Evolutionary conservation across 2,888 invertebrate species (phyloP).

Genomic region (Cantharis rustica): DNA sequence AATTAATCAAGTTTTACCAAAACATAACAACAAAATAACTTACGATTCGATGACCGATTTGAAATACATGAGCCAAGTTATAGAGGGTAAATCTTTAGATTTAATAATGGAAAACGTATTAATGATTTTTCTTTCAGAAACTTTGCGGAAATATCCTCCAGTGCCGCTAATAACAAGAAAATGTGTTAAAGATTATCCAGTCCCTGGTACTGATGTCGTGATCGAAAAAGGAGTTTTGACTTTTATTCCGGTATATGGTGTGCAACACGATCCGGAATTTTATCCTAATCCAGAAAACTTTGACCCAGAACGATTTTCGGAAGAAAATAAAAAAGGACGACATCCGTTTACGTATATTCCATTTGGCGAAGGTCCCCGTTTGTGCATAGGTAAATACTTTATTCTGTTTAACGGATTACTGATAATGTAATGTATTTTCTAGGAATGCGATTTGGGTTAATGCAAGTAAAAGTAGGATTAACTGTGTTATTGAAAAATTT

Average conservation of each 20-base stretch:
- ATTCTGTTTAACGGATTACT: not conserved
- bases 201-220: slow-evolving; percentile 13
- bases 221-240: slow-evolving; percentile 11
- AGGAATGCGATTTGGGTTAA: slow-evolving; percentile 43
- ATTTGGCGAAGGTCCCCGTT: slow-evolving; percentile 63
- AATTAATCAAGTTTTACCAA: slow-evolving; percentile 49
- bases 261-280: slow-evolving; percentile 19
- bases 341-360: slow-evolving; percentile 62
- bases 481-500: slow-evolving; percentile 36
- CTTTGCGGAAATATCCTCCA: slow-evolving; percentile 28
- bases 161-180: slow-evolving; percentile 11
- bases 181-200: slow-evolving; percentile 9
- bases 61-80: slow-evolving; percentile 57
- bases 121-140: slow-evolving; percentile 13
- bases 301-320: slow-evolving; percentile 55
- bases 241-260: slow-evolving; percentile 7
- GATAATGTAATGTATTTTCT: slow-evolving; percentile 9
- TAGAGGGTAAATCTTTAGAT: slow-evolving; percentile 43
- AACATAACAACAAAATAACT: slow-evolving; percentile 52
- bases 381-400: slow-evolving; percentile 58
- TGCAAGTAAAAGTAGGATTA: slow-evolving; percentile 43
- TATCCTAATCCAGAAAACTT: slow-evolving; percentile 23
- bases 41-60: slow-evolving; percentile 58
- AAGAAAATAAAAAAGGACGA: slow-evolving; percentile 59
- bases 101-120: not conserved